Percentiles rank a stretch among this genome's conserved stretches.
Conservation (phyloP, 2,113 vertebrate genomes). For the Ariopsis seemanni region DNA sequence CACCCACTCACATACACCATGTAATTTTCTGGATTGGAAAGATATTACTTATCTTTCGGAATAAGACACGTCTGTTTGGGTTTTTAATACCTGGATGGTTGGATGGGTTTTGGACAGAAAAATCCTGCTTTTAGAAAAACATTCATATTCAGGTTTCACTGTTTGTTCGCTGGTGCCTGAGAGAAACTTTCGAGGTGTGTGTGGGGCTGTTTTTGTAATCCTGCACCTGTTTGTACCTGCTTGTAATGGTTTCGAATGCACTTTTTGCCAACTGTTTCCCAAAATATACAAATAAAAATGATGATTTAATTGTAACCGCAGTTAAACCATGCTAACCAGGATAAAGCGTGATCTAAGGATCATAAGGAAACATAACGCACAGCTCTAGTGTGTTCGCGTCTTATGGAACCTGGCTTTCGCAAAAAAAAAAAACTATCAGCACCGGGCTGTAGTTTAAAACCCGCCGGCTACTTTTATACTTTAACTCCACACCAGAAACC, state of each 20-base stretch:
- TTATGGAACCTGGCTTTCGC: background rate
- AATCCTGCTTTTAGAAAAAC: background rate
- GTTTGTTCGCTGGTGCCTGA: background rate
- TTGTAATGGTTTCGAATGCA: background rate
- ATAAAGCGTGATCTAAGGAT: background rate
- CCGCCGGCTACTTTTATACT: background rate
- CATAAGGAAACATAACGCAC: background rate
- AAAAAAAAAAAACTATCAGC: no score
- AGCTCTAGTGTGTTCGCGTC: background rate
- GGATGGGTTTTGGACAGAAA: background rate
- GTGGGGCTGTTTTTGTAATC: slow-evolving; percentile 2
- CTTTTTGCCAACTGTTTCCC: background rate
- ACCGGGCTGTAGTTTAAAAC: background rate
- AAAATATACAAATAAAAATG: background rate
- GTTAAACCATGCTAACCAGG: background rate
- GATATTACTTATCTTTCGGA: slow-evolving; percentile 9
- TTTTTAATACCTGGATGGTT: background rate
- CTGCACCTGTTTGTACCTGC: slow-evolving; percentile 6
- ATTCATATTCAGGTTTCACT: background rate
- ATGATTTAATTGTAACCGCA: background rate
- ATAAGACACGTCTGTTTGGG: background rate
- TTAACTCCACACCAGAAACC: no score
- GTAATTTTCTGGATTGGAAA: background rate
- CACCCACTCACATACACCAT: background rate
- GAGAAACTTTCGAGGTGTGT: background rate